These are phyloP conservation scores for Arctocebus calabarensis DNA, from an alignment of 2,797 vertebrate genomes.

Conservation along the genomic window DNA sequence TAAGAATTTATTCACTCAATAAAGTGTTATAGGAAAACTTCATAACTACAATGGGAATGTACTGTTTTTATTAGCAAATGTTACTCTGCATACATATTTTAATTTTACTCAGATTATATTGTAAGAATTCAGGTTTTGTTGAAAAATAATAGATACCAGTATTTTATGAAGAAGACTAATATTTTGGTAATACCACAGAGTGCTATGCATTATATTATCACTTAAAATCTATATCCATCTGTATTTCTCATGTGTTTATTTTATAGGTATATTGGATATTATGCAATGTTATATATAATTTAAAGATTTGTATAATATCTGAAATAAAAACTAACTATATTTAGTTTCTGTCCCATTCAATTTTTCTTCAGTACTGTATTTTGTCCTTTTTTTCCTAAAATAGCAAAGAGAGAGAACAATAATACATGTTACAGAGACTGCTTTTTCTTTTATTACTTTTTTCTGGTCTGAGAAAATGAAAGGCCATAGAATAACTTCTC, in stretches of 20 bases:
- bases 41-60: background rate
- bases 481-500: constrained; percentile 4
- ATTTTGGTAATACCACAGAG: background rate
- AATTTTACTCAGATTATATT: constrained; percentile 31
- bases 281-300: background rate
- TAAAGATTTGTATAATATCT: background rate
- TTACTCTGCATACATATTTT: background rate
- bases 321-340: background rate
- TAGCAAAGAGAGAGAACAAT: background rate
- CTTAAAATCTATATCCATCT: background rate
- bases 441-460: constrained; percentile 35
- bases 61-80: constrained; percentile 15
- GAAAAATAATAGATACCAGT: background rate
- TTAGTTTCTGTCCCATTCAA: background rate
- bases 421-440: background rate
- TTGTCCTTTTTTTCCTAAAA: constrained; percentile 12
- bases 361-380: background rate
- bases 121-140: background rate
- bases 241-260: background rate
- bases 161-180: background rate
- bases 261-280: background rate
- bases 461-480: constrained; percentile 41
- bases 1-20: background rate
- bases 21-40: background rate
- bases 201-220: background rate